phyloP scores from a whole-genome alignment of 2,888 invertebrate species.

The Sminthurides aquaticus region DNA sequence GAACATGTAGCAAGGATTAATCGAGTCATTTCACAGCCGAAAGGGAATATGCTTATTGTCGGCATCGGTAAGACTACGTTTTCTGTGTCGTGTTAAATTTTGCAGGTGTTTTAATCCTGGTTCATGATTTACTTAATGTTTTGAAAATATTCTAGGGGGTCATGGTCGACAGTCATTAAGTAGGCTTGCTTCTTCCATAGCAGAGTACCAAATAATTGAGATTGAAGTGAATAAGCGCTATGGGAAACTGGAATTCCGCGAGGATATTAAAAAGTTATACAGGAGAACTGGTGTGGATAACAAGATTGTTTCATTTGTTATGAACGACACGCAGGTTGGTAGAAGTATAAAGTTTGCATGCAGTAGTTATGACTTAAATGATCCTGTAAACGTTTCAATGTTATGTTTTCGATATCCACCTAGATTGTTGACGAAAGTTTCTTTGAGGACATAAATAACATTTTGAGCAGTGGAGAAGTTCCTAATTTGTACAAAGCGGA shows the following conservation, averaged over 20 bases:
- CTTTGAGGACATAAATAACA: slow-evolving; percentile 79
- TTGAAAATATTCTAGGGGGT: slow-evolving; percentile 56
- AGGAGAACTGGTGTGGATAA: slow-evolving; percentile 64
- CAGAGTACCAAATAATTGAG: slow-evolving; percentile 68
- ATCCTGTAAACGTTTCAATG: not conserved
- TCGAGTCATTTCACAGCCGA: slow-evolving; percentile 70
- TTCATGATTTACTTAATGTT: not conserved
- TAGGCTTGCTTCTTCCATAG: slow-evolving; percentile 68
- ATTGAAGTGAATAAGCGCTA: slow-evolving; percentile 71
- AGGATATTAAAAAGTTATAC: slow-evolving; percentile 72
- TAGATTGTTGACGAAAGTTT: slow-evolving; percentile 70
- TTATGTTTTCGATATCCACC: slow-evolving; percentile 1
- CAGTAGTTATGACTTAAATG: not conserved
- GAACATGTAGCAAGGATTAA: slow-evolving; percentile 76
- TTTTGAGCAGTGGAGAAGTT: slow-evolving; percentile 80
- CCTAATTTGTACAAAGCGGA: slow-evolving; percentile 79
- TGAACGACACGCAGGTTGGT: slow-evolving; percentile 72
- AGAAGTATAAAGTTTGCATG: too few species aligned
- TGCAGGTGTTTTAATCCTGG: too few species aligned
- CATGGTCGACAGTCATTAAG: slow-evolving; percentile 76
- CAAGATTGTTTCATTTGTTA: slow-evolving; percentile 69
- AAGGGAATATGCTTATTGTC: slow-evolving; percentile 74
- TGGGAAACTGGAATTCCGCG: slow-evolving; percentile 65
- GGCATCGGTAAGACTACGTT: slow-evolving; percentile 58
- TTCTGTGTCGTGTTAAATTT: not conserved